A percentile compares a stretch with the other conserved stretches of the same genome.
Conservation (phyloP, 2,888 invertebrate species). For the Andrena fulva region DNA sequence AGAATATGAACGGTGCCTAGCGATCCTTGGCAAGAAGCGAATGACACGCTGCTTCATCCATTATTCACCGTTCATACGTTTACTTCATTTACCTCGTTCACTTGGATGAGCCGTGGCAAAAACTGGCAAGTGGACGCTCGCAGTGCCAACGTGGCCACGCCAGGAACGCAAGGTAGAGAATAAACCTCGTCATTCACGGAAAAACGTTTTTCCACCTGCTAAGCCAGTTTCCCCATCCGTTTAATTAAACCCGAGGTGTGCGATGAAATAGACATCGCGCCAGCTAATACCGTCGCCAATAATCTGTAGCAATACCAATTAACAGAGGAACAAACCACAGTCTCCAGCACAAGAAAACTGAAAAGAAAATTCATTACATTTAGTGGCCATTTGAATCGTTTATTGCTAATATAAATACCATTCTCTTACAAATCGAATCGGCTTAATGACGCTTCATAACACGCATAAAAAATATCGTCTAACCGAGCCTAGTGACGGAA, state of each 20-base stretch:
- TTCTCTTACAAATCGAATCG: constrained; percentile 72
- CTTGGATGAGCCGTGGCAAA: constrained; percentile 37
- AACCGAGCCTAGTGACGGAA: constrained; percentile 67
- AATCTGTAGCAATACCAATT: no score
- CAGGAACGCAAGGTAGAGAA: constrained; percentile 51
- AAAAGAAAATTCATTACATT: not conserved
- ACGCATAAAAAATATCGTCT: constrained; percentile 73
- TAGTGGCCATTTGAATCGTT: constrained; percentile 59
- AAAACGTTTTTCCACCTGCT: constrained; percentile 6
- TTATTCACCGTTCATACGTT: constrained; percentile 64
- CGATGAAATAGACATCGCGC: not conserved
- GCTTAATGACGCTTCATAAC: constrained; percentile 60
- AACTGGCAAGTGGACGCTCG: constrained; percentile 40
- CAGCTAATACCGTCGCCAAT: no score
- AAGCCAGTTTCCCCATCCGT: not conserved
- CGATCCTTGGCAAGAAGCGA: constrained; percentile 22
- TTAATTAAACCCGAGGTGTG: not conserved
- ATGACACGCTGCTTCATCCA: constrained; percentile 48
- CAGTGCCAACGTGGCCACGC: constrained; percentile 35
- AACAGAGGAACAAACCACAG: not conserved
- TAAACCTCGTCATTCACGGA: constrained; percentile 14
- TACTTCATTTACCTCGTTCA: constrained; percentile 56
- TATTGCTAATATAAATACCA: constrained; percentile 78
- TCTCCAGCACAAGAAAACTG: not conserved
- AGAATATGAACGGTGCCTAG: not conserved